These are phyloP conservation scores for Blastobasis lacticolella DNA, from an alignment of 2,888 invertebrate genomes.

Conservation along the genomic window DNA sequence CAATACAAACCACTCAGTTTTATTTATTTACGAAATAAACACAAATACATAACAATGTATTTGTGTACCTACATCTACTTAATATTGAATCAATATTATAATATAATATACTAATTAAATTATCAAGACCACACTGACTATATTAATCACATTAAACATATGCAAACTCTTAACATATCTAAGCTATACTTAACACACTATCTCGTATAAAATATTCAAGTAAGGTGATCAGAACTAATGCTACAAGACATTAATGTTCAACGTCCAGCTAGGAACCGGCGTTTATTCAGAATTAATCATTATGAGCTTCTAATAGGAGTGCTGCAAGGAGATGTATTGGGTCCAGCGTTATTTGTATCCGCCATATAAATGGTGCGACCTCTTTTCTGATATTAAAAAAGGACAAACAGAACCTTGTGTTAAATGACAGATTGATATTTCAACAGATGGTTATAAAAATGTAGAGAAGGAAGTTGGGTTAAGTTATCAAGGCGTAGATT, in stretches of 20 bases:
- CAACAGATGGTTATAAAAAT: too few species aligned
- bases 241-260: slow-evolving; percentile 43
- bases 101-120: not conserved
- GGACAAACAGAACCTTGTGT: slow-evolving; percentile 14
- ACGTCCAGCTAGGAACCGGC: slow-evolving; percentile 37
- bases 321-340: slow-evolving; percentile 32
- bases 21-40: too few species aligned
- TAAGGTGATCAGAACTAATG: slow-evolving; percentile 37
- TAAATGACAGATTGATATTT: slow-evolving; percentile 17
- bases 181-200: not conserved
- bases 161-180: not conserved
- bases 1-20: too few species aligned
- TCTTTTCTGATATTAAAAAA: too few species aligned
- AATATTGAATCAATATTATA: too few species aligned
- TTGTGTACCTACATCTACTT: too few species aligned
- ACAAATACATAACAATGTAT: too few species aligned
- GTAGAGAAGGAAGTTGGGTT: too few species aligned
- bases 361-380: not conserved
- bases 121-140: not conserved
- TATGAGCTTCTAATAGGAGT: slow-evolving; percentile 36
- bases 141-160: not conserved
- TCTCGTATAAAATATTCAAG: slow-evolving; percentile 19
- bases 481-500: too few species aligned
- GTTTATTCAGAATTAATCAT: slow-evolving; percentile 57
- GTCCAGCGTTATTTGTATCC: slow-evolving; percentile 10